Evolutionary conservation across 1,140 invertebrate genomes (phyloP).

Genomic region (Lucilia cuprina): DNA sequence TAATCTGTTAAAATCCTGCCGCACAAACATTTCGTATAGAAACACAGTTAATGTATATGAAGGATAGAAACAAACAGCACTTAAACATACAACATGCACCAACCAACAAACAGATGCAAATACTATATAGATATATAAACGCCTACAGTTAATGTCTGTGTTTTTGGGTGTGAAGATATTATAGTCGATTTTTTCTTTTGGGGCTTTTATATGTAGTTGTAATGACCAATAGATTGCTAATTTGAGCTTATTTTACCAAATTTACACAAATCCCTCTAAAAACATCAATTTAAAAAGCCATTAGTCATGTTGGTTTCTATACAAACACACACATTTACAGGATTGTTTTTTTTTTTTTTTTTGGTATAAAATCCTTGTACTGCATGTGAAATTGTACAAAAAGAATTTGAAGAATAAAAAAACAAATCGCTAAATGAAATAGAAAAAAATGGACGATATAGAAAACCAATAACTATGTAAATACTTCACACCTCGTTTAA

Average conservation of each 20-base stretch:
- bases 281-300: slow-evolving; percentile 33
- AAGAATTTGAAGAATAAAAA: neutral
- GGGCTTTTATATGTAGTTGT: neutral
- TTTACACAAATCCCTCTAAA: slow-evolving; percentile 32
- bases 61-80: neutral
- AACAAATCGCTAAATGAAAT: neutral
- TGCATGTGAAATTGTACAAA: neutral
- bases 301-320: slow-evolving; percentile 18
- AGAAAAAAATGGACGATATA: neutral
- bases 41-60: neutral
- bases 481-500: slow-evolving; percentile 22
- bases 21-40: neutral
- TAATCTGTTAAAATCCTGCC: neutral
- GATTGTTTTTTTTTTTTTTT: no score
- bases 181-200: neutral
- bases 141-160: neutral
- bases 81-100: neutral
- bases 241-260: slow-evolving; percentile 34
- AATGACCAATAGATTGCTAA: slow-evolving; percentile 27
- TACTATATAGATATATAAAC: neutral
- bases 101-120: neutral
- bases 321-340: neutral
- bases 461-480: slow-evolving; percentile 23
- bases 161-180: neutral
- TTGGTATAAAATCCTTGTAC: neutral